phyloP scores from a whole-genome alignment of 1,140 invertebrate genomes.

The Pogonomyrmex californicus region DNA sequence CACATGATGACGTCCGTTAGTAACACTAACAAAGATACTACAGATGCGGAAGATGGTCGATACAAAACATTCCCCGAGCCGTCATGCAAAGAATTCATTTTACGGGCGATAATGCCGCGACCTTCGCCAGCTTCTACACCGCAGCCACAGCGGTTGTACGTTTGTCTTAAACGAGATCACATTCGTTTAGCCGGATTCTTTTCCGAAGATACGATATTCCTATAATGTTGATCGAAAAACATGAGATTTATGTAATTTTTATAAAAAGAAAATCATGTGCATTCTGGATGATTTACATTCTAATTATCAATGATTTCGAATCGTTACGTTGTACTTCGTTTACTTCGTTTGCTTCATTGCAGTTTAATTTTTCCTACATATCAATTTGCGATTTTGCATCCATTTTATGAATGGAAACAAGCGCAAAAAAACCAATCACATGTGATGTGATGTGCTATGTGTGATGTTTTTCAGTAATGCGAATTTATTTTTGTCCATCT shows the following conservation, averaged over 20 bases:
- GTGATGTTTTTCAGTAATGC: slow-evolving; percentile 9
- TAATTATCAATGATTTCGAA: neutral
- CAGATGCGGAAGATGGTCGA: slow-evolving; percentile 72
- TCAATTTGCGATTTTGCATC: neutral
- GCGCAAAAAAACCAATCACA: neutral
- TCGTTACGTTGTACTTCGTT: neutral
- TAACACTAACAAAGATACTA: slow-evolving; percentile 63
- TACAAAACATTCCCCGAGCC: slow-evolving; percentile 87
- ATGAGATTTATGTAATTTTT: neutral
- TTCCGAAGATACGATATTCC: slow-evolving; percentile 91
- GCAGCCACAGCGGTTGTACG: slow-evolving; percentile 90
- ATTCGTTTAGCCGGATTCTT: slow-evolving; percentile 91
- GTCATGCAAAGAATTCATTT: slow-evolving; percentile 90
- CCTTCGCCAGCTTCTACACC: slow-evolving; percentile 89
- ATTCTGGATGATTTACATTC: neutral
- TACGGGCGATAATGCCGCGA: slow-evolving; percentile 88
- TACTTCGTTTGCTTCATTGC: neutral
- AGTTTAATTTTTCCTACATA: neutral
- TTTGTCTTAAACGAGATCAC: slow-evolving; percentile 89
- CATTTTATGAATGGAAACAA: neutral
- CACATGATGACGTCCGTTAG: slow-evolving; percentile 80
- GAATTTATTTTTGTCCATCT: neutral
- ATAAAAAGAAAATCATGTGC: neutral
- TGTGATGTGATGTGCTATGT: neutral
- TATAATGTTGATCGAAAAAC: slow-evolving; percentile 78